A percentile compares a stretch with the other conserved stretches of the same genome.
phyloP scores from a whole-genome alignment of 2,888 invertebrate species.

The Ramazzottius varieornatus region DNA sequence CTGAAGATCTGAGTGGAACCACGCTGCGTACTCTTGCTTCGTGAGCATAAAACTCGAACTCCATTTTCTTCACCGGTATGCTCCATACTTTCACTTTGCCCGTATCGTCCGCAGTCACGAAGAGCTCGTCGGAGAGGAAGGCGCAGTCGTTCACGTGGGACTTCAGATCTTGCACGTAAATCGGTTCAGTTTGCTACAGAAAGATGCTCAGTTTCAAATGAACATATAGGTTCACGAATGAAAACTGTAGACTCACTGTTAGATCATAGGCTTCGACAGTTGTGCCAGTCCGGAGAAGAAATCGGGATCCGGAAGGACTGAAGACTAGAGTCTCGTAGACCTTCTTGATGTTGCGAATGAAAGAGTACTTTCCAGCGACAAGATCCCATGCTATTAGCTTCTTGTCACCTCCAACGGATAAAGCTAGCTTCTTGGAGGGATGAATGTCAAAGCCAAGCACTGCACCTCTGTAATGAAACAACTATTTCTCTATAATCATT shows the following conservation, averaged over 20 bases:
- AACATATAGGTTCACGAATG: not conserved
- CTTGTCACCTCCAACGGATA: constrained; percentile 18
- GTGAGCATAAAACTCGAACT: not conserved
- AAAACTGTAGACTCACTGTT: no score
- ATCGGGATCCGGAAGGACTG: not conserved
- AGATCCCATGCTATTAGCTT: constrained; percentile 21
- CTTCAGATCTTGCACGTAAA: not conserved
- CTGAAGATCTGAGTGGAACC: not conserved
- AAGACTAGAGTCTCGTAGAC: constrained; percentile 5
- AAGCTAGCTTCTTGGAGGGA: constrained; percentile 19
- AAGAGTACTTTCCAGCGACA: constrained; percentile 18
- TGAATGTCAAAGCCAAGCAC: constrained; percentile 17
- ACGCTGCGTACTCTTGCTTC: not conserved
- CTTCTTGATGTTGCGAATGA: constrained; percentile 16
- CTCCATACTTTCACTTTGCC: not conserved
- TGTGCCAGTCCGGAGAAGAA: not conserved
- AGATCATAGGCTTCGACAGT: not conserved
- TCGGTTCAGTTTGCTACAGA: not conserved
- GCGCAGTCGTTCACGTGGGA: not conserved
- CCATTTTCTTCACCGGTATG: not conserved
- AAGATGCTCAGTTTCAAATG: not conserved
- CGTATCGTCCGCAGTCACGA: not conserved
- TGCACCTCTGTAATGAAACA: constrained; percentile 13
- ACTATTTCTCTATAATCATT: no score
- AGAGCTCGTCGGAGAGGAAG: not conserved